Conservation (phyloP, 2,888 invertebrate species). For the Callinectes sapidus region DNA sequence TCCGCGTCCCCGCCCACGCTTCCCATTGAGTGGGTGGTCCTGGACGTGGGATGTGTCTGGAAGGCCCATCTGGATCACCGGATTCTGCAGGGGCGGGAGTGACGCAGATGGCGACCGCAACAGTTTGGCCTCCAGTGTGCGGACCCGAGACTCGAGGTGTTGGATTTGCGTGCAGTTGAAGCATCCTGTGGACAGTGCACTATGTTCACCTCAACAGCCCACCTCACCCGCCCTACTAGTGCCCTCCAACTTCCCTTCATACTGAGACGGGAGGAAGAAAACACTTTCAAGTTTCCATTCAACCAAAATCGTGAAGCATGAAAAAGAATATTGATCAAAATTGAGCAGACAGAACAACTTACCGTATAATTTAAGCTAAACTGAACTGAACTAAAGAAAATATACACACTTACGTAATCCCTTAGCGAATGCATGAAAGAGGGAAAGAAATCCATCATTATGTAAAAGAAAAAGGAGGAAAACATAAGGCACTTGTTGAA, state of each 20-base stretch:
- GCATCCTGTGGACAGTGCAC: constrained; percentile 73
- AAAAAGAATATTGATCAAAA: not conserved
- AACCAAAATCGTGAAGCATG: not conserved
- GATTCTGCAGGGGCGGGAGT: constrained; percentile 24
- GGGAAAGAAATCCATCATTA: not conserved
- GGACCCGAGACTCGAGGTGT: constrained; percentile 72
- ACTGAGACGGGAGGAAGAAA: not conserved
- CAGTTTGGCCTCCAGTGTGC: constrained; percentile 72
- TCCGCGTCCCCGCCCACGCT: constrained; percentile 46
- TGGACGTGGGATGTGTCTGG: constrained; percentile 71
- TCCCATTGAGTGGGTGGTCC: constrained; percentile 65
- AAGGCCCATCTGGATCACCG: constrained; percentile 69
- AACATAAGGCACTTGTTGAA: not conserved
- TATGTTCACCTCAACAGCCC: not conserved
- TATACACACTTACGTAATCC: not conserved
- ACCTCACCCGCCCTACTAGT: not conserved
- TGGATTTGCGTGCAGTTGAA: constrained; percentile 74
- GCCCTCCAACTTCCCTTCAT: not conserved
- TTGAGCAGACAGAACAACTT: too few relatives aligned
- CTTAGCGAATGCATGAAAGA: not conserved
- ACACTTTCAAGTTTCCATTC: not conserved
- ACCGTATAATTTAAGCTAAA: too few relatives aligned
- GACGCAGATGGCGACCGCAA: constrained; percentile 52
- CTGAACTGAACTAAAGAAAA: not conserved
- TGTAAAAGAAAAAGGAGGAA: not conserved